Conservation (phyloP, 2,888 invertebrate genomes). For the Furcula furcula region DNA sequence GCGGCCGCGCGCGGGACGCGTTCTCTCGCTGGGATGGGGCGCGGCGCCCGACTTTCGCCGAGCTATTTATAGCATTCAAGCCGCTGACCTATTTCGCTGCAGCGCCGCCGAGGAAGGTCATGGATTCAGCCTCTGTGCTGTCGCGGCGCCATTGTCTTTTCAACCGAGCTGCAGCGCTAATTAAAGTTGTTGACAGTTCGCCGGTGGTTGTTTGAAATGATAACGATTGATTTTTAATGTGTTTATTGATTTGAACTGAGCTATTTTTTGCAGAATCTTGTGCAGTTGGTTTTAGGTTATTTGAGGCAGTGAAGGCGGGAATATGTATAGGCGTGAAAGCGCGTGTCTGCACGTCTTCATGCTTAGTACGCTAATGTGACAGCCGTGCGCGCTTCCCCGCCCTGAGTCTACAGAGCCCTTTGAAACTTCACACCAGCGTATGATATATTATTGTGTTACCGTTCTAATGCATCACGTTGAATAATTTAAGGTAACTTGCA, state of each 20-base stretch:
- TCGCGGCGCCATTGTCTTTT: conserved; percentile 76
- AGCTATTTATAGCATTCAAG: conserved; percentile 81
- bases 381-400: conserved; percentile 28
- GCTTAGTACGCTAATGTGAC: conserved; percentile 61
- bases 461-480: conserved; percentile 27
- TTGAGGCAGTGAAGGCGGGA: conserved; percentile 13
- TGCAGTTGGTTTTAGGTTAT: conserved; percentile 7
- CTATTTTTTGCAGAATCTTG: not conserved
- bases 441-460: conserved; percentile 37
- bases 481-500: conserved; percentile 10
- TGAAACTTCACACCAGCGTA: conserved; percentile 34
- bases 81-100: conserved; percentile 81
- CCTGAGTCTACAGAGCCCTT: conserved; percentile 27
- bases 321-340: conserved; percentile 27
- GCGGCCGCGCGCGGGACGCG: conserved; percentile 45
- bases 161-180: conserved; percentile 75
- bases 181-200: conserved; percentile 78
- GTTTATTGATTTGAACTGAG: not conserved
- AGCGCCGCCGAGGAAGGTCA: conserved; percentile 78
- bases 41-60: conserved; percentile 78
- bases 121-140: conserved; percentile 75
- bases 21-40: conserved; percentile 63
- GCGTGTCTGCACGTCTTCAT: conserved; percentile 59
- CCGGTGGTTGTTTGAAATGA: conserved; percentile 14
- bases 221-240: not conserved